Evolutionary conservation across 2,113 vertebrate species (phyloP).

Genomic region (Ariopsis seemanni): DNA sequence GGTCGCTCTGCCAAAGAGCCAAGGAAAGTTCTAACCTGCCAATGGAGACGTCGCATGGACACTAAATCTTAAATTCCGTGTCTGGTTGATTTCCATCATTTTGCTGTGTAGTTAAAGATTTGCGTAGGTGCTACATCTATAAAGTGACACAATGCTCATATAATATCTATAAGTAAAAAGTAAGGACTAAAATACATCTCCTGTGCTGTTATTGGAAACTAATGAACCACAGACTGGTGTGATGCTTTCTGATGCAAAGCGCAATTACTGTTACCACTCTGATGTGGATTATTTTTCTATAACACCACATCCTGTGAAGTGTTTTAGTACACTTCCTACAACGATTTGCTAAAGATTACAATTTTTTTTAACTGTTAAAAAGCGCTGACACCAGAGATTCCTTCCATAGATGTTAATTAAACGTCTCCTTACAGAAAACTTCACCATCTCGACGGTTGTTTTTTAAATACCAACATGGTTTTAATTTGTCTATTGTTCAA

Average conservation of each 20-base stretch:
- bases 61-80: slow-evolving; percentile 4
- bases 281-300: not conserved
- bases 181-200: not conserved
- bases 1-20: not conserved
- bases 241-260: too few species aligned
- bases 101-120: not conserved
- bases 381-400: not conserved
- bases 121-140: not conserved
- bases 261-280: too few species aligned
- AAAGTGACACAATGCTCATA: not conserved
- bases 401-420: not conserved
- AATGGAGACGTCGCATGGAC: slow-evolving; percentile 38
- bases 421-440: not conserved
- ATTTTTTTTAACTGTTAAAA: not conserved
- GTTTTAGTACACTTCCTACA: not conserved
- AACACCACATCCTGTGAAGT: not conserved
- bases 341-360: not conserved
- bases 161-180: not conserved
- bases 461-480: not conserved
- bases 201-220: too few species aligned
- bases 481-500: not conserved
- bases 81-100: slow-evolving; percentile 31
- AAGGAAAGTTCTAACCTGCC: slow-evolving; percentile 41
- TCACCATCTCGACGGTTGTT: not conserved
- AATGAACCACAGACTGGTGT: too few species aligned